A percentile compares a stretch with the other conserved stretches of the same genome.
These are phyloP conservation scores for Onychomys arenicola DNA, from an alignment of 2,797 vertebrate genomes.

Conservation along the genomic window DNA sequence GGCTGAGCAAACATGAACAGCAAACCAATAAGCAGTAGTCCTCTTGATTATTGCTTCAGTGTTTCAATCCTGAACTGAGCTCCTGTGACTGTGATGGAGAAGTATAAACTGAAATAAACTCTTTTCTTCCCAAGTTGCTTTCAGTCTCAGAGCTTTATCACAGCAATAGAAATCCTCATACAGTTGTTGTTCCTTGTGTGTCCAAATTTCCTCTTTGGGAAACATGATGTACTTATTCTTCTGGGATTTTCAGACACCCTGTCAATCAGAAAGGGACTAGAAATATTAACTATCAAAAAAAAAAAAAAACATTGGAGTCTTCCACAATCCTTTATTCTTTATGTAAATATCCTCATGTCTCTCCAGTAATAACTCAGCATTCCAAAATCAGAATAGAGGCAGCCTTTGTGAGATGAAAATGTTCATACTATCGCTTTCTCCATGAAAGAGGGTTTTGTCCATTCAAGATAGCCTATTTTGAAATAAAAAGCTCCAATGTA, in stretches of 20 bases:
- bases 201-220: background rate
- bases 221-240: background rate
- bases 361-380: background rate
- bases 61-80: background rate
- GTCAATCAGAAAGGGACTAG: background rate
- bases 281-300: background rate
- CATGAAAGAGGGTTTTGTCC: background rate
- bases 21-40: background rate
- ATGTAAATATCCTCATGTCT: background rate
- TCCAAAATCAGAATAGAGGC: background rate
- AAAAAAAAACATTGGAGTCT: background rate
- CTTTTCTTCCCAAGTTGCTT: background rate
- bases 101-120: background rate
- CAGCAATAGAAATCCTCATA: background rate
- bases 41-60: background rate
- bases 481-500: constrained; percentile 1
- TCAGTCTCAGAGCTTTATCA: background rate
- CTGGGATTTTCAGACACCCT: background rate
- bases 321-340: constrained; percentile 1
- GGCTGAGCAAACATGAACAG: background rate
- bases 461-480: background rate
- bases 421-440: background rate
- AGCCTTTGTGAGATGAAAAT: background rate
- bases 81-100: background rate
- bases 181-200: background rate